These are phyloP conservation scores for Anthrax anthrax DNA, from an alignment of 2,888 invertebrate genomes.

Conservation along the genomic window DNA sequence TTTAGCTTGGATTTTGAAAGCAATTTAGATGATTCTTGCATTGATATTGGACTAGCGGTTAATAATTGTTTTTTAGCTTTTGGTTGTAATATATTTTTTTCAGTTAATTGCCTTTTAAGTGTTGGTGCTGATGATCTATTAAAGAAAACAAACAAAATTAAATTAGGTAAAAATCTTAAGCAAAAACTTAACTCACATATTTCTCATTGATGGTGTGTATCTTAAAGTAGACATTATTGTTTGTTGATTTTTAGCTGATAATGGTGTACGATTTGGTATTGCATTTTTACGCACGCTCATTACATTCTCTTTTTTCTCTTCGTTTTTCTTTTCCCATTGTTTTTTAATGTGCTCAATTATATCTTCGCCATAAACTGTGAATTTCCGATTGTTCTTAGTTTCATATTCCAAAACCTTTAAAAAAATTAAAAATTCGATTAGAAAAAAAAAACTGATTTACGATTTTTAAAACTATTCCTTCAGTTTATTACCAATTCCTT, in stretches of 20 bases:
- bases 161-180: not conserved
- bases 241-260: constrained; percentile 14
- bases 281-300: constrained; percentile 36
- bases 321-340: constrained; percentile 43
- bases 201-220: constrained; percentile 16
- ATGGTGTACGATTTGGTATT: constrained; percentile 19
- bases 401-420: constrained; percentile 37
- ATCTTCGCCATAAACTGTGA: constrained; percentile 48
- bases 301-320: constrained; percentile 22
- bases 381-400: constrained; percentile 37
- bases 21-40: constrained; percentile 8
- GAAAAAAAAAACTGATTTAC: no score
- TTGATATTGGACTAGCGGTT: constrained; percentile 16
- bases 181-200: not conserved
- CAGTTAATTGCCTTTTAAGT: constrained; percentile 10
- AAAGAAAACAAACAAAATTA: not conserved
- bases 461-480: no score
- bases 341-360: constrained; percentile 45
- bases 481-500: constrained; percentile 37
- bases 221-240: constrained; percentile 17
- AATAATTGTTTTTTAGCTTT: constrained; percentile 26
- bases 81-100: constrained; percentile 13
- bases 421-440: not conserved
- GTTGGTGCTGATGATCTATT: constrained; percentile 6
- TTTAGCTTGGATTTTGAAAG: constrained; percentile 14